Evolutionary conservation across 2,797 vertebrate species (phyloP).

Genomic region (Harpagifer antarcticus): DNA sequence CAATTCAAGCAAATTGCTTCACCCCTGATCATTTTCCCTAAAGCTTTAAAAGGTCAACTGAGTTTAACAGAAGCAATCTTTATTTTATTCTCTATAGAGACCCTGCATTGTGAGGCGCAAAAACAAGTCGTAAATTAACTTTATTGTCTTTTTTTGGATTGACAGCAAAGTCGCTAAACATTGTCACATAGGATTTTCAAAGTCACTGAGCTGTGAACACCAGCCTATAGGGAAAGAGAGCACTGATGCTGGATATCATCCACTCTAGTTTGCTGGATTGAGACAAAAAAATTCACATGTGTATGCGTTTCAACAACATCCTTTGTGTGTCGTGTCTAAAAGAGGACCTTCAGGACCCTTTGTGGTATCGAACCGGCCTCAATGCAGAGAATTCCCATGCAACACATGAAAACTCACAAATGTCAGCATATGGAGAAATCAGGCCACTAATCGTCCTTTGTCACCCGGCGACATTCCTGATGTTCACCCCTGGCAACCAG

Average conservation of each 20-base stretch:
- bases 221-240: neutral
- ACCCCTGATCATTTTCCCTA: neutral
- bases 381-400: conserved; percentile 68
- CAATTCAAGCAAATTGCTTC: neutral
- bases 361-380: conserved; percentile 58
- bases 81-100: neutral
- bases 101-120: neutral
- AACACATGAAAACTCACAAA: conserved; percentile 78
- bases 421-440: conserved; percentile 82
- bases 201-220: conserved; percentile 2
- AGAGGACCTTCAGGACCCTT: conserved; percentile 58
- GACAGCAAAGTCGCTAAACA: neutral
- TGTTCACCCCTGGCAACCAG: conserved; percentile 87
- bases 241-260: conserved; percentile 16
- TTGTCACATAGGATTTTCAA: neutral
- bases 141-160: neutral
- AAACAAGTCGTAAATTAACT: neutral
- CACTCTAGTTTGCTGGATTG: conserved; percentile 47
- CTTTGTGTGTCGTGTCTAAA: conserved; percentile 61
- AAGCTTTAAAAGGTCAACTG: neutral
- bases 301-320: conserved; percentile 61
- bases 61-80: neutral
- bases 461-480: conserved; percentile 87
- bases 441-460: conserved; percentile 86
- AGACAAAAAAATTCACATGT: conserved; percentile 50